Evolutionary conservation across 2,113 vertebrate species (phyloP).

Genomic region (Stercorarius parasiticus): DNA sequence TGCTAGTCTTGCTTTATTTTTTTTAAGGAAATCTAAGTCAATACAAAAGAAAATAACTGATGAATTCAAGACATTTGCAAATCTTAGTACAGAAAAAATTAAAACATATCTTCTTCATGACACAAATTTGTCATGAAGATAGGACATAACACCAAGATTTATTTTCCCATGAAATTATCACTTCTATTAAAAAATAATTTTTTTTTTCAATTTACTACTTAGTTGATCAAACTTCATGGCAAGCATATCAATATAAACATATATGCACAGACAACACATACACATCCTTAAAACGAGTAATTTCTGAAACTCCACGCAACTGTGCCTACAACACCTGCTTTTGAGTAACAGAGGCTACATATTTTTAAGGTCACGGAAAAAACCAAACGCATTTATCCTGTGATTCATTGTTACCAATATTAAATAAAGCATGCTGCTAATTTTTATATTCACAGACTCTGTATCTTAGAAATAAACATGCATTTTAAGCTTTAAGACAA

Average conservation of each 20-base stretch:
- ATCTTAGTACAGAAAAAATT: not conserved
- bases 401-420: not conserved
- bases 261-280: not conserved
- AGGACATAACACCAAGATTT: not conserved
- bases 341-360: not conserved
- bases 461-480: not conserved
- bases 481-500: not conserved
- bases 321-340: not conserved
- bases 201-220: not conserved
- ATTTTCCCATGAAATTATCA: not conserved
- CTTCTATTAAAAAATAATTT: not conserved
- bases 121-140: not conserved
- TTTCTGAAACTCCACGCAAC: not conserved
- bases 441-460: not conserved
- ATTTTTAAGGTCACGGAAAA: slow-evolving; percentile 5
- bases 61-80: not conserved
- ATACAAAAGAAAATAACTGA: not conserved
- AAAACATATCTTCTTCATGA: not conserved
- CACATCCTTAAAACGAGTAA: not conserved
- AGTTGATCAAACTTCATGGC: not conserved
- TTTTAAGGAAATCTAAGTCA: not conserved
- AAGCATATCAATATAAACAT: not conserved
- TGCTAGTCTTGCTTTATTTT: not conserved
- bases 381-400: not conserved
- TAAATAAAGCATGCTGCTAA: not conserved